Conservation (phyloP, 2,113 vertebrate species). For the Penelope pileata region DNA sequence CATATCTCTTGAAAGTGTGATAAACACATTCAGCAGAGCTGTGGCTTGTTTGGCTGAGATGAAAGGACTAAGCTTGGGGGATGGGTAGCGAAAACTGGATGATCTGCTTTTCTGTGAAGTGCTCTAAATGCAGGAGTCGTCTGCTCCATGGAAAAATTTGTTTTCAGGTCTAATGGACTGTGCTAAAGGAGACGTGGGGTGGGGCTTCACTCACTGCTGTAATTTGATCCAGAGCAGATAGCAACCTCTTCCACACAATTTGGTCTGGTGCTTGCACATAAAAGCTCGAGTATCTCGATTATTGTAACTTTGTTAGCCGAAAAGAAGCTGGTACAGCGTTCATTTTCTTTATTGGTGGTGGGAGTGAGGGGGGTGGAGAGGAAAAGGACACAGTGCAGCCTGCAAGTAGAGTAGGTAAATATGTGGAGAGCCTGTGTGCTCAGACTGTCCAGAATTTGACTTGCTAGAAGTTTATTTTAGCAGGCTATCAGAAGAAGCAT, state of each 20-base stretch:
- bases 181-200: constrained; percentile 88
- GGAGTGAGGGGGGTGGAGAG: neutral
- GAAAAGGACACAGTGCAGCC: constrained; percentile 39
- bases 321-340: constrained; percentile 73
- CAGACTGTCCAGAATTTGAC: constrained; percentile 47
- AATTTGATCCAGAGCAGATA: constrained; percentile 94
- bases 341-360: constrained; percentile 63
- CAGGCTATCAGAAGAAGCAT: constrained; percentile 58
- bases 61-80: constrained; percentile 83
- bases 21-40: constrained; percentile 88
- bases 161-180: constrained; percentile 89
- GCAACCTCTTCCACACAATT: constrained; percentile 85
- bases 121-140: constrained; percentile 85
- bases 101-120: constrained; percentile 82
- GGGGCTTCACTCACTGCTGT: constrained; percentile 88
- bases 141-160: constrained; percentile 88
- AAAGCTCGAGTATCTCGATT: constrained; percentile 79
- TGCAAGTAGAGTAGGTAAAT: constrained; percentile 66
- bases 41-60: constrained; percentile 86
- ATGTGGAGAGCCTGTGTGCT: constrained; percentile 39
- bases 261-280: constrained; percentile 79
- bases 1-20: constrained; percentile 90
- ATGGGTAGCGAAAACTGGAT: constrained; percentile 81
- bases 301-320: constrained; percentile 77
- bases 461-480: constrained; percentile 71